Conservation (phyloP, 2,797 vertebrate genomes). For the Mus caroli region DNA sequence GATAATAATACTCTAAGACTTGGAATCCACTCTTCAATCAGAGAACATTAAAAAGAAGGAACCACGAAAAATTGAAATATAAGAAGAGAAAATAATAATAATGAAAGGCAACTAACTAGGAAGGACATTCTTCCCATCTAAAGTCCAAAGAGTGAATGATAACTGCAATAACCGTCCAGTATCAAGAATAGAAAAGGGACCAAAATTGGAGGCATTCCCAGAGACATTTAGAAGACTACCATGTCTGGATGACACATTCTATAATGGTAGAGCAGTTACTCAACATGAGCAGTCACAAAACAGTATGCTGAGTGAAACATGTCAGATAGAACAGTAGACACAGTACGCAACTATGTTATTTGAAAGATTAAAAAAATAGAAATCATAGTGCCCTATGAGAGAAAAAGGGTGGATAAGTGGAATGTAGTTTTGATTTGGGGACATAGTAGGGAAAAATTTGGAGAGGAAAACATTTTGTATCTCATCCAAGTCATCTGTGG, state of each 20-base stretch:
- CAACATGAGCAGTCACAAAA: not conserved
- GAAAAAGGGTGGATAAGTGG: not conserved
- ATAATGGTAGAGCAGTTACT: not conserved
- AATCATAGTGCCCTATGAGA: not conserved
- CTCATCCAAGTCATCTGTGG: not conserved
- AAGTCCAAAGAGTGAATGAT: not conserved
- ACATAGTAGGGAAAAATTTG: not conserved
- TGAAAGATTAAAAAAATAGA: not conserved
- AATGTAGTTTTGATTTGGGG: not conserved
- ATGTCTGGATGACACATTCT: not conserved
- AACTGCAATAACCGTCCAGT: not conserved
- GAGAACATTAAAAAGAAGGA: not conserved
- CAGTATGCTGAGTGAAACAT: not conserved
- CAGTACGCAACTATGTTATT: not conserved
- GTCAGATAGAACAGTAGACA: not conserved
- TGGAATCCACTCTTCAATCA: not conserved
- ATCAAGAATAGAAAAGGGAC: not conserved
- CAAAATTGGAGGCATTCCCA: not conserved
- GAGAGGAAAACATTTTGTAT: not conserved
- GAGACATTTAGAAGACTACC: not conserved
- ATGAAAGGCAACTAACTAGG: not conserved
- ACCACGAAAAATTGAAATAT: not conserved
- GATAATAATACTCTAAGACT: not conserved
- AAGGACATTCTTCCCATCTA: not conserved
- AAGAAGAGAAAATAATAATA: not conserved